Conservation (phyloP, 2,797 vertebrate genomes). For the Protonibea diacanthus region DNA sequence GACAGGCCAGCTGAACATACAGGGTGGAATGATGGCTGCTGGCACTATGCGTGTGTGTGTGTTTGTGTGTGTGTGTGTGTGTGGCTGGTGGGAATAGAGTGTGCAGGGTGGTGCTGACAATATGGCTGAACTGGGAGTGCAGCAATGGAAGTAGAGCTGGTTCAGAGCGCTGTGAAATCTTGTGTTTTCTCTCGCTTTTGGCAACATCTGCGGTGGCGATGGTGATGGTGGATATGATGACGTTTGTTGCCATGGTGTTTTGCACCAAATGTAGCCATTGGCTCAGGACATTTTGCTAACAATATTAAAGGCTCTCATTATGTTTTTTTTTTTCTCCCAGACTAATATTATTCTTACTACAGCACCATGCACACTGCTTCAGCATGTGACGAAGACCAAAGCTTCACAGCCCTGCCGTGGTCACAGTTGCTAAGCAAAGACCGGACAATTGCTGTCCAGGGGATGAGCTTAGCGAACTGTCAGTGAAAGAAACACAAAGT, state of each 20-base stretch:
- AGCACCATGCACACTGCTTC: background rate
- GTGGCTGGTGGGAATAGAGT: slow-evolving; percentile 23
- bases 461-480: slow-evolving; percentile 9
- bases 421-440: background rate
- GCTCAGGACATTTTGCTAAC: background rate
- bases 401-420: background rate
- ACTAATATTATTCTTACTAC: background rate
- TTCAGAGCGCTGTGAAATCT: slow-evolving; percentile 21
- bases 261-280: slow-evolving; percentile 17
- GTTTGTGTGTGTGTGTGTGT: slow-evolving; percentile 22
- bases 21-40: slow-evolving; percentile 57
- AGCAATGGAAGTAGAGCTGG: slow-evolving; percentile 9
- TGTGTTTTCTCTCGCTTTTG: slow-evolving; percentile 26
- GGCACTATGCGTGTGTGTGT: slow-evolving; percentile 38
- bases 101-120: slow-evolving; percentile 22
- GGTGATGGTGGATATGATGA: slow-evolving; percentile 32
- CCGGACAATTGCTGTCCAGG: background rate
- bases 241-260: slow-evolving; percentile 55
- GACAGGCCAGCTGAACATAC: slow-evolving; percentile 70
- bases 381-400: slow-evolving; percentile 11
- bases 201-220: slow-evolving; percentile 26
- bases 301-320: slow-evolving; percentile 2
- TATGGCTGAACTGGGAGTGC: slow-evolving; percentile 28
- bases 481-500: slow-evolving; percentile 18
- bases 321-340: background rate